Percentiles rank a stretch among this genome's conserved stretches.
Evolutionary conservation across 2,888 invertebrate species (phyloP).

Genomic region (Ophion slaviceki): DNA sequence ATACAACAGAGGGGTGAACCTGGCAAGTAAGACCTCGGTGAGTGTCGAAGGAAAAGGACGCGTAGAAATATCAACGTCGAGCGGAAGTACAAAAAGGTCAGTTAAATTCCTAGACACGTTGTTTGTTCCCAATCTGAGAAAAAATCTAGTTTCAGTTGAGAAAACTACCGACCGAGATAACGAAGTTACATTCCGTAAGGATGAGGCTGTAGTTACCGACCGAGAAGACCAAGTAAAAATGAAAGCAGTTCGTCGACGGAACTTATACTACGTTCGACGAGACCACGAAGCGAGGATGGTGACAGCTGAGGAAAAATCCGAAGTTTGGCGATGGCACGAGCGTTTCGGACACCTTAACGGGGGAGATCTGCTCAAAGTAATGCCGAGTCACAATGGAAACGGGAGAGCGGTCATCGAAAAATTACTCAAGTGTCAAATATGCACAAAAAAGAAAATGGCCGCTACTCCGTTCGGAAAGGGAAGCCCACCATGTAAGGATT

Average conservation of each 20-base stretch:
- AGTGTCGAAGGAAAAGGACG: slow-evolving; percentile 19
- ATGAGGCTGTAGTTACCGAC: slow-evolving; percentile 51
- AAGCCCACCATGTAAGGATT: not conserved
- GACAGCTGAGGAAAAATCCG: slow-evolving; percentile 7
- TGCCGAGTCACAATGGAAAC: not conserved
- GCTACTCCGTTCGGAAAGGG: slow-evolving; percentile 34
- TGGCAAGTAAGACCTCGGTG: slow-evolving; percentile 31
- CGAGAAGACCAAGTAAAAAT: slow-evolving; percentile 36
- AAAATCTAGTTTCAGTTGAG: slow-evolving; percentile 66
- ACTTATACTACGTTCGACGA: slow-evolving; percentile 59
- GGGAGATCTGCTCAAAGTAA: slow-evolving; percentile 32
- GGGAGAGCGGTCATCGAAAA: slow-evolving; percentile 1
- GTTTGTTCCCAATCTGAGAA: slow-evolving; percentile 66
- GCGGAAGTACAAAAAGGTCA: not conserved
- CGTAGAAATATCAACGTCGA: slow-evolving; percentile 9
- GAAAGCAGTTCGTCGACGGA: slow-evolving; percentile 54
- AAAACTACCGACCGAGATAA: slow-evolving; percentile 65
- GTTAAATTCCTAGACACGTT: slow-evolving; percentile 56
- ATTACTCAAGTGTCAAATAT: slow-evolving; percentile 24
- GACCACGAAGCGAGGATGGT: slow-evolving; percentile 1
- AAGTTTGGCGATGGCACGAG: slow-evolving; percentile 33
- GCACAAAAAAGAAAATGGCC: slow-evolving; percentile 28
- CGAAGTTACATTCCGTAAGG: slow-evolving; percentile 51
- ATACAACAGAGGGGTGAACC: slow-evolving; percentile 20
- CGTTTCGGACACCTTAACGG: slow-evolving; percentile 37